Base-by-base conservation (phyloP, 2,113 vertebrate genomes). In the Manacus vitellinus region DNA sequence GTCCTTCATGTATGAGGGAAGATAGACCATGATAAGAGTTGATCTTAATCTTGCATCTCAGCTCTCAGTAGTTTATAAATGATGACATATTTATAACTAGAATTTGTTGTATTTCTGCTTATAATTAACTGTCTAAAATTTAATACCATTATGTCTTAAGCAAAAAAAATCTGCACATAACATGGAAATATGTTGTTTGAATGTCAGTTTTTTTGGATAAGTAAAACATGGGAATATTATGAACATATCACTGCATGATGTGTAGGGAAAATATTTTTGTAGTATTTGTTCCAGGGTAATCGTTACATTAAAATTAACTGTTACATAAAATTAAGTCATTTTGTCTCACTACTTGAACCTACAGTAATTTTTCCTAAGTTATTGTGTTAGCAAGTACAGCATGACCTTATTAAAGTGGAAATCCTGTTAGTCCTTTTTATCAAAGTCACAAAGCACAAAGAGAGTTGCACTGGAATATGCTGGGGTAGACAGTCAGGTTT, bases 341-440 rank as follows among this genome's bases (percentile, higher is more conserved):
- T 88, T 65, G 23, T 51, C 54, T 94, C 47, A 35, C 27, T 62
- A 17, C 63, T 88, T 92, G 82, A n/a, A 58, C 56, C 58, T 78
- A 49, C 68, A 65, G 12, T 65, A 68, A 44, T 88, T 80, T 90
- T 72, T 73, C n/a, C 52, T 77, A 75, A 54, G 28, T 67, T 78
- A 51, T 49, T 88, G 5, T 82, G 58, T 92, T 95, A 76, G 54
- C 18, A 95, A 87, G 49, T 92, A 54, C 66, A 87, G 55, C 0
- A 1, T 82, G 82, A 79, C 39, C 73, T 93, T 89, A 90, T 89
- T 90, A 58, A 67, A 92, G 85, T 51, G 67, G 76, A 95, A 95
- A 94, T 74, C 51, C 85, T 72, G 6, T 93, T 95, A 83, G 62
- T 39, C 44, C 30, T 74, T 87, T 18, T 1, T 92, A 76, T 65